Evolutionary conservation across 1,140 invertebrate genomes (phyloP).

Genomic region (Dolichoris vasculosae): DNA sequence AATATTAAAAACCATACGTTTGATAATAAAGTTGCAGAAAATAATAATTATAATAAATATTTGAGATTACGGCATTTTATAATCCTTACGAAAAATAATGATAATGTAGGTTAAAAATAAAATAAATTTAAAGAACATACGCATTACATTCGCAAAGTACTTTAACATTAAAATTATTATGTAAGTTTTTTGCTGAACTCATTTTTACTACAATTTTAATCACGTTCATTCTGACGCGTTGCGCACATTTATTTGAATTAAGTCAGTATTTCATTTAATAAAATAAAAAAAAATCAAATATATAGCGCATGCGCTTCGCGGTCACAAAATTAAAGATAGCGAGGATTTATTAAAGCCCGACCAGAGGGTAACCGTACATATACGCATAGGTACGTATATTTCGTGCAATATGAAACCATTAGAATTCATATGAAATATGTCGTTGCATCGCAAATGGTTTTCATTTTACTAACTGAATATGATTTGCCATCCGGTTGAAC

Average conservation of each 20-base stretch:
- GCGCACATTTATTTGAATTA: background rate
- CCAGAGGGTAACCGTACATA: background rate
- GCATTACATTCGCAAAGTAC: no score
- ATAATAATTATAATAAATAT: no score
- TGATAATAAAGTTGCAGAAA: no score
- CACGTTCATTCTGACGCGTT: background rate
- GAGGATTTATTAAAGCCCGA: background rate
- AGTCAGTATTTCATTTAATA: background rate
- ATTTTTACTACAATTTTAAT: background rate
- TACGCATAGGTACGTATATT: background rate
- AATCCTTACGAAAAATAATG: no score
- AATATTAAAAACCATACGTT: no score
- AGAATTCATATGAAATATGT: slow-evolving; percentile 38
- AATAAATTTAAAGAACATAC: no score
- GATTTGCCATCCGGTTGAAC: slow-evolving; percentile 61
- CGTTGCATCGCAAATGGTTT: slow-evolving; percentile 56
- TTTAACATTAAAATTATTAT: no score
- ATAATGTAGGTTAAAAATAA: no score
- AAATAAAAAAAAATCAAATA: background rate
- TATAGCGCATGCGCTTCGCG: background rate
- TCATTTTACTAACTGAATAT: slow-evolving; percentile 65
- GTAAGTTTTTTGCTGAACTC: no score
- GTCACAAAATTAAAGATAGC: background rate
- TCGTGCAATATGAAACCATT: background rate
- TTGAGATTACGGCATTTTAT: no score